Percentiles rank a stretch among this genome's conserved stretches.
These are phyloP conservation scores for Mycogona germanica DNA, from an alignment of 2,888 invertebrate species.

Conservation along the genomic window DNA sequence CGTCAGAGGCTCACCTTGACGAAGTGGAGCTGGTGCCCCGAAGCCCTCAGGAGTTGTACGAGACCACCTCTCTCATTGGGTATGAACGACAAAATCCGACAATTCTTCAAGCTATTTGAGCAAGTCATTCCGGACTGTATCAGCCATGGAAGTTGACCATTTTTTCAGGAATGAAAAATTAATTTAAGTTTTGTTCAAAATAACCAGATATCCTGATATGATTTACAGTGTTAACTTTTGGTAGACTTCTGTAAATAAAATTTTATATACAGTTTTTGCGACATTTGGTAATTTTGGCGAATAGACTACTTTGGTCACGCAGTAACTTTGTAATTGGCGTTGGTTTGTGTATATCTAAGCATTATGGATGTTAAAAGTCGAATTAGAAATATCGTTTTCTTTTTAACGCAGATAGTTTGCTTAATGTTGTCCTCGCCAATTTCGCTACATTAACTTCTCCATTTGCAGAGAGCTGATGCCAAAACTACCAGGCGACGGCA, in stretches of 20 bases:
- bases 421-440: background rate
- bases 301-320: no score
- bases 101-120: no score
- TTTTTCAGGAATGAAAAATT: background rate
- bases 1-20: conserved; percentile 41
- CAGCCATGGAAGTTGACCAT: no score
- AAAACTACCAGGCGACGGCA: conserved; percentile 83
- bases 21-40: conserved; percentile 73
- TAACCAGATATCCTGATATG: no score
- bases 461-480: conserved; percentile 73
- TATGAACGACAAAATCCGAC: no score
- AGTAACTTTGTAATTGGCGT: background rate
- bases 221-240: background rate
- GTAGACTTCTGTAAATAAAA: no score
- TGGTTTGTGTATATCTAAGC: no score
- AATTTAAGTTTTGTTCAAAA: background rate
- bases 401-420: background rate
- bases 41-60: conserved; percentile 91
- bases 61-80: conserved; percentile 93
- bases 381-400: background rate
- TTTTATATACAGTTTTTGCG: no score
- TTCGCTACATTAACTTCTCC: no score
- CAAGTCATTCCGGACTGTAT: no score
- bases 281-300: no score
- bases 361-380: background rate